A percentile compares a stretch with the other conserved stretches of the same genome.
Evolutionary conservation across 2,888 invertebrate species (phyloP).

Genomic region (Coecobrya sp.): DNA sequence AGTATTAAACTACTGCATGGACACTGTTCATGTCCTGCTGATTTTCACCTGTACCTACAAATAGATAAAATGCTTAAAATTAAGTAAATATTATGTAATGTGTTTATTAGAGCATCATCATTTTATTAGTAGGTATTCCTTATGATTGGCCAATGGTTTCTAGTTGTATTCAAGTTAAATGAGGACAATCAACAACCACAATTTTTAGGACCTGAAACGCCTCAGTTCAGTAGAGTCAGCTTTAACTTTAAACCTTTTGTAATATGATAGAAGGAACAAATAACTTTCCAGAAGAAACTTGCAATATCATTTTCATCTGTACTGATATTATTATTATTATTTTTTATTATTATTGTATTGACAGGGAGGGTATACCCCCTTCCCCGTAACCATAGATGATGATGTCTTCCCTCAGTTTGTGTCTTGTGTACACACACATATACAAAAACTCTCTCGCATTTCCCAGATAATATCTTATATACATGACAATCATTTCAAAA

Average conservation of each 20-base stretch:
- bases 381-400: not conserved
- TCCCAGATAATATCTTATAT: constrained; percentile 37
- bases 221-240: too few species aligned
- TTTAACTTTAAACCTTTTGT: not conserved
- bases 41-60: too few species aligned
- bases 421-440: not conserved
- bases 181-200: too few species aligned
- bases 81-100: too few species aligned
- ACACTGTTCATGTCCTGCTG: too few species aligned
- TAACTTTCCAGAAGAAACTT: not conserved
- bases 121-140: too few species aligned
- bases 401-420: not conserved
- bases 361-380: constrained; percentile 66
- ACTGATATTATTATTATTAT: constrained; percentile 68
- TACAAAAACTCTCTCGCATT: not conserved
- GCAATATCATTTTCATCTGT: not conserved
- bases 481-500: constrained; percentile 66
- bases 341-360: constrained; percentile 77
- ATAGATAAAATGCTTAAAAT: too few species aligned
- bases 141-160: too few species aligned
- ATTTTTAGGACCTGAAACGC: too few species aligned
- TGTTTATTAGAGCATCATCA: too few species aligned
- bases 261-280: not conserved
- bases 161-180: too few species aligned
- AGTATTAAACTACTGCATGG: too few species aligned